Evolutionary conservation across 2,113 vertebrate species (phyloP), one percentile per base, ranked within the genome.

Genomic region (Barnardius zonarius): DNA sequence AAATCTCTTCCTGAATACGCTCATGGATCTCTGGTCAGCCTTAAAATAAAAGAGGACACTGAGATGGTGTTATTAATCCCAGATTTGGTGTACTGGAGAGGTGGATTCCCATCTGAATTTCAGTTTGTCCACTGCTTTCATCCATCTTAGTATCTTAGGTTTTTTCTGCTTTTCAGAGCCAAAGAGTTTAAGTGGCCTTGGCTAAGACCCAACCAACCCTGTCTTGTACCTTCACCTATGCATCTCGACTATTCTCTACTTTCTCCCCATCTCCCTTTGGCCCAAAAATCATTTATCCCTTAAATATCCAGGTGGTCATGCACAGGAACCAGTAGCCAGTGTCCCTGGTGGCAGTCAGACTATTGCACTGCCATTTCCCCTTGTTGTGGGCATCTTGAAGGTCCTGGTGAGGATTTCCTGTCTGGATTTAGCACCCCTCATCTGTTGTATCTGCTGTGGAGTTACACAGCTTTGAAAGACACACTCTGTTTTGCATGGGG

Each of bases 381-480:
- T 61, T 64, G 19, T 46, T 64, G 30, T 41, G 54, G 22, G 22
- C 67, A 24, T 24, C 67, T 92, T 49, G 41, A 62, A 80, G 54
- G n/a, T 30, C 25, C 51, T 18, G 44, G 7, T 8, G 48, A 90
- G 48, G 43, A n/a, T 72, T 92, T 16, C 44, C 39, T 44, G 13
- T 17, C 35, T 37, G 52, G 28, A 41, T 72, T 84, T 82, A 20
- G 6, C 59, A 62, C 3, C 15, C 37, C 33, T 90, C 25, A 17
- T 54, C 44, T 66, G n/a, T 59, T 39, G 14, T n/a, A 51, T 37
- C 73, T 0, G 0, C 67, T 31, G 28, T 57, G 67, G 44, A 75
- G 43, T 72, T 52, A 30, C 23, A n/a, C 35, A 62, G 35, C 46
- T 69, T 91, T 91, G 82, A 92, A 95, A 94, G 63, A 46, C 48